Base-by-base conservation (phyloP, 2,888 invertebrate species). In the Erannis defoliaria region DNA sequence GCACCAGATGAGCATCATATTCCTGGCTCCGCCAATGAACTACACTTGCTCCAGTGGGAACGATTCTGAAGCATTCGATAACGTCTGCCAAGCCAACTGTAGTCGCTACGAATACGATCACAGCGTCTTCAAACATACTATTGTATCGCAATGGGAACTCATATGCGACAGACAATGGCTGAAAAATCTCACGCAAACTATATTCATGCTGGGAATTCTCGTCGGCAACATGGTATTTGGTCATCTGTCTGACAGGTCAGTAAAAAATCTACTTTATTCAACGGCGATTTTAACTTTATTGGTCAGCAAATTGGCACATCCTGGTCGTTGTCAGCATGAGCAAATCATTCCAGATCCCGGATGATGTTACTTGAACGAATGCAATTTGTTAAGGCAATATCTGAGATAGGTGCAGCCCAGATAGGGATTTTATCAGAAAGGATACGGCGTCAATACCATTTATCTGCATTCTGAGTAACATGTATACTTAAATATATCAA, bases 1-100 rank as follows among this genome's bases (percentile, higher is more conserved):
- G 96, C 96, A 96, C 78, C 96, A 96, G 75, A 93, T 97, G 81
- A 96, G 95, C 66, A 96, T 96, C 64, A 95, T 97, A 61, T 97
- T 97, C 77, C 93, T 96, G 65, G 96, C 96, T 5, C 96, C 97
- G 0, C 95, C 95, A 0, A 94, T 94, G 55, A 86, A 93, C 16
- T 94, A 93, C 73, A 93, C 90, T 18, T 96, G 96, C 75, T 72
- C 79, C 0, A 67, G 71, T 0, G 76, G 82, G 33, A 72, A 77
- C 1, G 63, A 72, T 23, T 63, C 54, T 55, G 85, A 82, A 51
- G 64, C 78, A 14, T 94, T 90, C 55, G 94, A 94, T 45, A 93
- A 85, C 42, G 62, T 77, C 0, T 96, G 96, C 74, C 80, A 88
- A 1, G 72, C 75, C 0, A 93, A 94, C 37, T 96, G 96, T 75